phyloP scores from a whole-genome alignment of 2,113 vertebrate species.

The Paratilapia polleni region DNA sequence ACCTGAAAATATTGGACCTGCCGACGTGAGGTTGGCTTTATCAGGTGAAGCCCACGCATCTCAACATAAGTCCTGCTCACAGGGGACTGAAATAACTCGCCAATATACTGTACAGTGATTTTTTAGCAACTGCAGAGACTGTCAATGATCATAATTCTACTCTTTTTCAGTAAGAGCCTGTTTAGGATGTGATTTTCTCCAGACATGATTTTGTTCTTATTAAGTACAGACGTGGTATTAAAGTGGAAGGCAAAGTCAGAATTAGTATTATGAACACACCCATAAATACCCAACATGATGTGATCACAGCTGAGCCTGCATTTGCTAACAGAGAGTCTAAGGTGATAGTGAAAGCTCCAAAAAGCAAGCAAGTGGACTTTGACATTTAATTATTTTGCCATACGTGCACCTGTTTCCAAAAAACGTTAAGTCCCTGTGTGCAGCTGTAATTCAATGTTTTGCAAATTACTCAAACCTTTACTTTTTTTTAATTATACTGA shows the following conservation, averaged over 20 bases:
- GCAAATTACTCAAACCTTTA: not conserved
- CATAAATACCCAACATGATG: not conserved
- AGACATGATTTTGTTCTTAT: not conserved
- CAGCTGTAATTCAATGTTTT: not conserved
- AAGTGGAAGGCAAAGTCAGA: not conserved
- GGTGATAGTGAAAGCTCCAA: not conserved
- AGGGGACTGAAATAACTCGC: constrained; percentile 18
- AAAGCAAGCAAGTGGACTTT: too few species aligned
- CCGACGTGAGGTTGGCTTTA: constrained; percentile 32
- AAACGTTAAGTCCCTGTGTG: not conserved
- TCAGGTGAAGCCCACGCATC: constrained; percentile 51
- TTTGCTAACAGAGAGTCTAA: not conserved
- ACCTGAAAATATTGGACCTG: constrained; percentile 43
- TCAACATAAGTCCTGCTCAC: constrained; percentile 18
- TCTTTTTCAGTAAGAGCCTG: not conserved
- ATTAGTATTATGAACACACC: not conserved
- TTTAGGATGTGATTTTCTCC: not conserved
- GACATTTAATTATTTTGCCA: too few species aligned
- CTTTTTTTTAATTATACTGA: too few species aligned
- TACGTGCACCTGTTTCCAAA: not conserved
- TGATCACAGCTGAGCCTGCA: not conserved
- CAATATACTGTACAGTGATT: not conserved
- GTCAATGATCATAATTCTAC: not conserved
- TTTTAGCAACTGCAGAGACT: not conserved
- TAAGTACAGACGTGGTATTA: not conserved